phyloP scores from a whole-genome alignment of 2,797 vertebrate species.

The Gymnothorax reevesii region DNA sequence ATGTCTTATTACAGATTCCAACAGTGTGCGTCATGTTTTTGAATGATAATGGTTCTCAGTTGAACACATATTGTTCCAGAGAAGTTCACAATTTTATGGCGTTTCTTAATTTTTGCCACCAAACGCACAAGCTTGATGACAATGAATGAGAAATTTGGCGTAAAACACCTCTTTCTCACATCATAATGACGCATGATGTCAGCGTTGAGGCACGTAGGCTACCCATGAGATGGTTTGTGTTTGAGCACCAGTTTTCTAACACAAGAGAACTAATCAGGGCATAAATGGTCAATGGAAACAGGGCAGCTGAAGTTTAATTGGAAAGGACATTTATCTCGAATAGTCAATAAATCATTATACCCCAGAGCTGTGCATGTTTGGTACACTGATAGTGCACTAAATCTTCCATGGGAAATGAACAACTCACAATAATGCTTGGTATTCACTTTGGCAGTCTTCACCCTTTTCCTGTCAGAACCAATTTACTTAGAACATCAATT shows the following conservation, averaged over 20 bases:
- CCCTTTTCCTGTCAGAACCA: neutral
- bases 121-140: neutral
- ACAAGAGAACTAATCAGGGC: neutral
- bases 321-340: neutral
- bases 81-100: neutral
- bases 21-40: neutral
- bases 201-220: neutral
- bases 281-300: neutral
- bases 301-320: neutral
- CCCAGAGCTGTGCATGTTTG: neutral
- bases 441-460: neutral
- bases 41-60: neutral
- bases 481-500: neutral
- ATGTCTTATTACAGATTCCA: neutral
- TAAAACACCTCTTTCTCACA: neutral
- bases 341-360: neutral
- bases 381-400: neutral
- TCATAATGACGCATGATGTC: neutral
- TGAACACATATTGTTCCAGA: neutral
- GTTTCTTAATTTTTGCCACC: neutral
- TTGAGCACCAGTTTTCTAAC: neutral
- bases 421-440: neutral
- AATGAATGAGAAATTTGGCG: neutral
- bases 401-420: neutral
- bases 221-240: constrained; percentile 10